phyloP scores from a whole-genome alignment of 1,140 invertebrate genomes.

The Drosophila simulans region DNA sequence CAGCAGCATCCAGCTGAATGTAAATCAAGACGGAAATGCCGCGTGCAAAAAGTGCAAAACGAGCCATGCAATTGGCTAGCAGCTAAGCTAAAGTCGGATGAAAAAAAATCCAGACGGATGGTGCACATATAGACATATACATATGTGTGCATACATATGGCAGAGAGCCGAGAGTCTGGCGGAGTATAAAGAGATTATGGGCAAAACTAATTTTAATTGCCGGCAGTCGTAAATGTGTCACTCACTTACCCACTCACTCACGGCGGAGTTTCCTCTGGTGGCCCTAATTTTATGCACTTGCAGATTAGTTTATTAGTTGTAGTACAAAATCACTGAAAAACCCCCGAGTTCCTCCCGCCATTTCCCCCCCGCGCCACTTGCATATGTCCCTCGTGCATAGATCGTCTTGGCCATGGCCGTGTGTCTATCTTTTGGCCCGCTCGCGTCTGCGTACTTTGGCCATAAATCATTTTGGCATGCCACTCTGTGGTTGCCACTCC shows the following conservation, averaged over 20 bases:
- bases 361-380: neutral
- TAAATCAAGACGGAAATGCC: constrained; percentile 81
- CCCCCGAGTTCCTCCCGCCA: neutral
- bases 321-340: constrained; percentile 76
- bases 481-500: constrained; percentile 59
- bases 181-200: constrained; percentile 76
- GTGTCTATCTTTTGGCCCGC: constrained; percentile 36
- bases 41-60: constrained; percentile 76
- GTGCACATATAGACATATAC: neutral
- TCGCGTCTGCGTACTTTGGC: constrained; percentile 77
- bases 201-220: constrained; percentile 82
- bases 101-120: constrained; percentile 1
- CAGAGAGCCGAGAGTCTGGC: constrained; percentile 30
- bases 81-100: constrained; percentile 60
- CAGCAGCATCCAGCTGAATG: constrained; percentile 40
- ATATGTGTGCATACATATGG: neutral
- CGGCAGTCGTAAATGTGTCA: constrained; percentile 78
- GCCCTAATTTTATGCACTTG: constrained; percentile 83
- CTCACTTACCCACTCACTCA: constrained; percentile 56
- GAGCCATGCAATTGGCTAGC: constrained; percentile 74
- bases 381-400: constrained; percentile 10
- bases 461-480: constrained; percentile 84
- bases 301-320: constrained; percentile 83
- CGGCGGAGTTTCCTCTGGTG: constrained; percentile 59
- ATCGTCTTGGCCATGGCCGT: constrained; percentile 66